These are phyloP conservation scores for Eulimnadia texana DNA, from an alignment of 1,140 invertebrate species.

Conservation along the genomic window DNA sequence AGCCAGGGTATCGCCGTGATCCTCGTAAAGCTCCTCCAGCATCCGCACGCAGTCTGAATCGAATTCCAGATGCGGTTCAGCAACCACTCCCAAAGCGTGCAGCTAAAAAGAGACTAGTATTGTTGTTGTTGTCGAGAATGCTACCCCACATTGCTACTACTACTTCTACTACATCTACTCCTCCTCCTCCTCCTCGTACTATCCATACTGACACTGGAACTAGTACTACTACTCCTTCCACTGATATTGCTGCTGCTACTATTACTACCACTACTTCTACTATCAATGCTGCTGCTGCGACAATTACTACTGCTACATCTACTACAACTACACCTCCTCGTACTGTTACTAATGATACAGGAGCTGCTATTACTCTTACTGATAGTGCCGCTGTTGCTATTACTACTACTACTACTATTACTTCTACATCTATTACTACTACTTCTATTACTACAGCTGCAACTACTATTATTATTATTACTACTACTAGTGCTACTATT, in stretches of 20 bases:
- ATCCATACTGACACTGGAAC: too few species aligned
- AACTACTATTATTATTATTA: too few species aligned
- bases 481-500: neutral
- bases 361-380: too few species aligned
- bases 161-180: neutral
- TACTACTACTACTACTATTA: neutral
- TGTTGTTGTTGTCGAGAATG: neutral
- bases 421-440: neutral
- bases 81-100: conserved; percentile 69
- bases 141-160: neutral
- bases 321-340: too few species aligned
- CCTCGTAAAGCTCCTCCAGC: conserved; percentile 92
- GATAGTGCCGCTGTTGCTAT: too few species aligned
- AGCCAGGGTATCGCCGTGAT: conserved; percentile 95
- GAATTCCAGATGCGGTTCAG: conserved; percentile 72
- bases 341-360: too few species aligned
- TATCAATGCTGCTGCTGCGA: too few species aligned
- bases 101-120: conserved; percentile 53
- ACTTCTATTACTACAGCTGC: neutral
- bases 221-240: too few species aligned
- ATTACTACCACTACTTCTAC: too few species aligned
- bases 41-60: conserved; percentile 89
- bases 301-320: too few species aligned
- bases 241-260: too few species aligned
- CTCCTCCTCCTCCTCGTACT: too few species aligned